phyloP scores from a whole-genome alignment of 2,113 vertebrate genomes.

The Oxygymnocypris stewartii region DNA sequence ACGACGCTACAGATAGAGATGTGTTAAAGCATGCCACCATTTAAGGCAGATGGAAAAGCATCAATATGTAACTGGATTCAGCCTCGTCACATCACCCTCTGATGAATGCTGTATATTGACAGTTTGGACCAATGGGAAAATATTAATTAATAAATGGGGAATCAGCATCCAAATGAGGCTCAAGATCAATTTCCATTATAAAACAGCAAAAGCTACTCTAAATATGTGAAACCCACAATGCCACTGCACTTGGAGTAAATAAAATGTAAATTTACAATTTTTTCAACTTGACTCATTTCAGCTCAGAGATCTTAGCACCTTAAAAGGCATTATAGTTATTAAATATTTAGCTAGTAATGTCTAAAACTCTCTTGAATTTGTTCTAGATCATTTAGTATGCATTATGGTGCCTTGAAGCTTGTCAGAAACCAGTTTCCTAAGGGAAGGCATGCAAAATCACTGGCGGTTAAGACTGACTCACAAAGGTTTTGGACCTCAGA shows the following conservation, averaged over 20 bases:
- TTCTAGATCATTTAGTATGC: conserved; percentile 20
- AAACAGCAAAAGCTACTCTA: not conserved
- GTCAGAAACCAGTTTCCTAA: not conserved
- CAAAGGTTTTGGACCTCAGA: not conserved
- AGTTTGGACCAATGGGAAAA: not conserved
- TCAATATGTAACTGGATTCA: not conserved
- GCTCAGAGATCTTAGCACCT: too few relatives aligned
- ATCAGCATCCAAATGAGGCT: not conserved
- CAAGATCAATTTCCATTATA: not conserved
- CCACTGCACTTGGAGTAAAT: not conserved
- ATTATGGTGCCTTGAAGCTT: not conserved
- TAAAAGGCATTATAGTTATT: not conserved
- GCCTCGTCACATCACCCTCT: not conserved
- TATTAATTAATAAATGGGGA: not conserved
- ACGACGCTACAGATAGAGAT: not conserved
- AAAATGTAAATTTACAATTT: not conserved
- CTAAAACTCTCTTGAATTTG: conserved; percentile 2
- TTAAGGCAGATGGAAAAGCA: not conserved
- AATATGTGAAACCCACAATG: not conserved
- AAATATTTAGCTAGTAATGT: conserved; percentile 1
- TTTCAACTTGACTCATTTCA: conserved; percentile 2
- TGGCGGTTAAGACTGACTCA: not conserved
- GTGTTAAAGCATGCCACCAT: not conserved
- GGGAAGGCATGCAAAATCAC: not conserved
- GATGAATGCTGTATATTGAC: not conserved